Percentiles rank a stretch among this genome's conserved stretches.
These are phyloP conservation scores for Micromussa lordhowensis DNA, from an alignment of 92 coral and sea anemone genomes.

Conservation along the genomic window DNA sequence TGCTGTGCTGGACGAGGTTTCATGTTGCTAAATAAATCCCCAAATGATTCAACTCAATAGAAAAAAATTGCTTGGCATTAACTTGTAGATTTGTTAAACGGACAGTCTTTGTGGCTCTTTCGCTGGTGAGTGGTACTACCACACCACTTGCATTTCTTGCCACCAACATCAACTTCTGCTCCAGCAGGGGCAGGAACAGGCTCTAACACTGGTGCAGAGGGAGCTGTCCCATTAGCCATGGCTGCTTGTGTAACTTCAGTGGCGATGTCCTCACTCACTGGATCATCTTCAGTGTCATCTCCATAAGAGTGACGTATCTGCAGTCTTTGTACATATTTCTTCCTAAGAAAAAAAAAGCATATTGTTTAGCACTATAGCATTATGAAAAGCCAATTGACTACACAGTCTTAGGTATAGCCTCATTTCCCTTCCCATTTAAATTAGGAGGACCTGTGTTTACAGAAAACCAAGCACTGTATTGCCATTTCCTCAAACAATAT, in stretches of 20 bases:
- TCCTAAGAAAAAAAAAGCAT: not conserved
- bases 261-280: constrained; percentile 7
- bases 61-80: no score
- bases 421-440: not conserved
- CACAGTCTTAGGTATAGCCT: not conserved
- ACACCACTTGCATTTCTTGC: constrained; percentile 19
- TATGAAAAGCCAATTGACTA: not conserved
- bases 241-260: constrained; percentile 6
- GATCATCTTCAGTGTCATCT: constrained; percentile 17
- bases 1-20: no score
- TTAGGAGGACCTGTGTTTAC: no score
- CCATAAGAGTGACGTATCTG: constrained; percentile 22
- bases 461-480: no score
- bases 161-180: constrained; percentile 22
- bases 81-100: no score
- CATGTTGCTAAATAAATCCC: no score
- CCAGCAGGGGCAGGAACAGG: not conserved
- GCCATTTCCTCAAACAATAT: no score
- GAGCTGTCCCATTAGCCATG: constrained; percentile 20
- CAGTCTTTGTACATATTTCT: constrained; percentile 12
- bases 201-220: constrained; percentile 12
- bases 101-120: constrained; percentile 41
- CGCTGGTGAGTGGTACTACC: constrained; percentile 31
- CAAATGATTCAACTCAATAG: no score
- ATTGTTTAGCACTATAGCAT: not conserved